A percentile compares a stretch with the other conserved stretches of the same genome.
Conservation (phyloP, 2,113 vertebrate species). For the Oxyruncus cristatus region DNA sequence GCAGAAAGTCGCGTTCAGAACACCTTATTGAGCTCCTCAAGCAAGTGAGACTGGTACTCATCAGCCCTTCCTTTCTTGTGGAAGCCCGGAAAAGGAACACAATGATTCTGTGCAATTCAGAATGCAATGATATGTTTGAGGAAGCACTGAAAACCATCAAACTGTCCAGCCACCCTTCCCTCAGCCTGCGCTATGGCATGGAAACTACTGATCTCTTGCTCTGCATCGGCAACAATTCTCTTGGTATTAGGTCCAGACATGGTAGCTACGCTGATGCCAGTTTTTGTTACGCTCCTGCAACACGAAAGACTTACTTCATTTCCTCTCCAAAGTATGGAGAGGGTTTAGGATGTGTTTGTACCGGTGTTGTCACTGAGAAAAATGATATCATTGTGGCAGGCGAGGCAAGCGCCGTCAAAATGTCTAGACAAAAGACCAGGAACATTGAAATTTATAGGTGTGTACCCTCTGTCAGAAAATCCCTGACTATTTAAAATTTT, state of each 20-base stretch:
- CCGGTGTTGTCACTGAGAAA: constrained; percentile 89
- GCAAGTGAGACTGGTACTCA: constrained; percentile 86
- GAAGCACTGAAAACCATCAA: constrained; percentile 72
- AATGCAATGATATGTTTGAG: constrained; percentile 79
- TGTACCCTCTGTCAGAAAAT: constrained; percentile 35
- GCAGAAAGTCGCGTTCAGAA: constrained; percentile 60
- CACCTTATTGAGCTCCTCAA: constrained; percentile 87
- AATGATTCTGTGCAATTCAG: constrained; percentile 79
- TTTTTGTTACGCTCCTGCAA: constrained; percentile 88
- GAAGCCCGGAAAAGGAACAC: constrained; percentile 86
- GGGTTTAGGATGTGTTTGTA: constrained; percentile 84
- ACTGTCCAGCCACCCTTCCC: constrained; percentile 72
- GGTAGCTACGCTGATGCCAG: constrained; percentile 88
- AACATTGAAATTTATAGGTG: constrained; percentile 92
- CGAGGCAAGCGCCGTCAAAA: constrained; percentile 82
- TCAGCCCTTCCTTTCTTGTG: constrained; percentile 82
- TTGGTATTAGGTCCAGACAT: constrained; percentile 88
- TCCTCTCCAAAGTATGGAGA: constrained; percentile 91
- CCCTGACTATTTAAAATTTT: neutral
- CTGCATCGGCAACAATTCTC: constrained; percentile 88
- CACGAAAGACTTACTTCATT: constrained; percentile 87
- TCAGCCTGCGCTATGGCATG: constrained; percentile 92
- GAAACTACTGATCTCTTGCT: constrained; percentile 92
- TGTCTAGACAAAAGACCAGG: constrained; percentile 85
- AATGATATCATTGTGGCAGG: constrained; percentile 91